Base-by-base conservation (phyloP, 2,888 invertebrate species). In the Epinotia ramella region DNA sequence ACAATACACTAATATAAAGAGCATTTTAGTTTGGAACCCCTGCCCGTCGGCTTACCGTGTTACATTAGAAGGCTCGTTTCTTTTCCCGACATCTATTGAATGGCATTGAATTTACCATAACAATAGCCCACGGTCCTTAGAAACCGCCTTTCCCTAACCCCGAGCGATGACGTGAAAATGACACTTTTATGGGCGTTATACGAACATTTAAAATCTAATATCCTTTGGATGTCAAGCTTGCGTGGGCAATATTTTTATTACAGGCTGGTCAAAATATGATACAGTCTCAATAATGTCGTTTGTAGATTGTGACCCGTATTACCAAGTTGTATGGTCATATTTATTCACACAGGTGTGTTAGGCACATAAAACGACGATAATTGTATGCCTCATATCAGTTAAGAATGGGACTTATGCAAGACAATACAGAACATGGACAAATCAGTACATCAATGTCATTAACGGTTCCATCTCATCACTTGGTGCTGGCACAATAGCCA, bases 71-170 rank as follows among this genome's bases (percentile, higher is more conserved):
- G 62, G 33, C 62, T 24, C 69, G 59, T 59, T 40, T 46, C 57
- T 69, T 69, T 66, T 60, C 46, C 28, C 60, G 5, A 60, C 69
- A 60, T 46, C 60, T 69, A 69, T 69, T 69, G 68, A 68, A 68
- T 24, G 44, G 53, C 63, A 60, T 73, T 73, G 77, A 78, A 78
- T 78, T 79, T 78, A 78, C 76, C 78, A 78, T 78, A 76, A 80
- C 80, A 80, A 80, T 79, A 77, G 77, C 69, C 74, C 70, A 68
- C 76, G 73, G 76, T 18, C 77, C 73, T 69, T 77, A 56, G 64
- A 57, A 59, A 33, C 67, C 70, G 67, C 68, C 68, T 73, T 78
- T 72, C 12, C 59, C 56, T 63, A 63, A 63, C 44, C 60, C 63
- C 65, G 40, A 64, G 40, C 68, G 66, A 73, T 75, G 73, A 68